A percentile compares a stretch with the other conserved stretches of the same genome.
These are phyloP conservation scores for Nudaria mundana DNA, from an alignment of 2,888 invertebrate genomes.

Conservation along the genomic window DNA sequence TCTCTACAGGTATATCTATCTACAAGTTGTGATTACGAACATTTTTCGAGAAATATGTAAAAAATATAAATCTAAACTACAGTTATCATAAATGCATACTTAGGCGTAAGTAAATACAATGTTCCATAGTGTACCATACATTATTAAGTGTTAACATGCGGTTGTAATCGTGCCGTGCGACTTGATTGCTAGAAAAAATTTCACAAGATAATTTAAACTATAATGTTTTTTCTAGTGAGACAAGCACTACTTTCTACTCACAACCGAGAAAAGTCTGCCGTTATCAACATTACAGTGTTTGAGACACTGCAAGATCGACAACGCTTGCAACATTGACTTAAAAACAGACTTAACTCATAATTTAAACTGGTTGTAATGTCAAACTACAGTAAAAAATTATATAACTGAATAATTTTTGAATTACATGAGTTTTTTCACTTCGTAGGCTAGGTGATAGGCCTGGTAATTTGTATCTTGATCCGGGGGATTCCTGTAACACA, in stretches of 20 bases:
- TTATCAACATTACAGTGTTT: conserved; percentile 16
- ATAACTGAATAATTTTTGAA: conserved; percentile 76
- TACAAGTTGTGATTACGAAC: conserved; percentile 8
- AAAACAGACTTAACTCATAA: conserved; percentile 43
- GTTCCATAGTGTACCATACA: conserved; percentile 12
- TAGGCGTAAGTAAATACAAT: conserved; percentile 13
- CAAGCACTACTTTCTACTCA: conserved; percentile 51
- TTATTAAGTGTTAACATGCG: conserved; percentile 28
- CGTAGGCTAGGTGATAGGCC: conserved; percentile 99
- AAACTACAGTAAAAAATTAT: conserved; percentile 56
- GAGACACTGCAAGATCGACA: conserved; percentile 16
- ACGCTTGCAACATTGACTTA: conserved; percentile 23
- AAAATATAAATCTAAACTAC: conserved; percentile 20
- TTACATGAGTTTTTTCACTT: conserved; percentile 99
- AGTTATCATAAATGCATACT: conserved; percentile 17
- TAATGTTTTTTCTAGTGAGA: conserved; percentile 38
- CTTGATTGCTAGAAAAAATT: conserved; percentile 25
- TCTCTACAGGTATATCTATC: conserved; percentile 7
- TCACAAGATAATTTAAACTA: conserved; percentile 29
- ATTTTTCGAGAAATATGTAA: not conserved
- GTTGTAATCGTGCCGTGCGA: conserved; percentile 36
- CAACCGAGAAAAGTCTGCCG: conserved; percentile 42
- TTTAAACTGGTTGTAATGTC: conserved; percentile 42
- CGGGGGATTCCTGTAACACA: conserved; percentile 91
- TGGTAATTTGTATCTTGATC: conserved; percentile 96